Conservation (phyloP, 2,888 invertebrate species). For the Pristionchus japonicus region DNA sequence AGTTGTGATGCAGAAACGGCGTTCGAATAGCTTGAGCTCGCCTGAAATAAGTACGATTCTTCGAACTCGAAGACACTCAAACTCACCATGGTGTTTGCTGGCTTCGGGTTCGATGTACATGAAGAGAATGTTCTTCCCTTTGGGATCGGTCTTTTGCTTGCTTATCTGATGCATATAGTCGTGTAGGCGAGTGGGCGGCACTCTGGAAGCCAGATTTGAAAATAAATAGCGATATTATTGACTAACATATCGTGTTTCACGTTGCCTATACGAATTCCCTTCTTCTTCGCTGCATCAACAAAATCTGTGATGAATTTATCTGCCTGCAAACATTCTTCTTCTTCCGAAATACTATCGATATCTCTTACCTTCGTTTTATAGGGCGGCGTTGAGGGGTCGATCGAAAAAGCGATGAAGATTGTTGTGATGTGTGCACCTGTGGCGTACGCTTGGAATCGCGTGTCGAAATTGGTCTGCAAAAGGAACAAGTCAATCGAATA, state of each 20-base stretch:
- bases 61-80: neutral
- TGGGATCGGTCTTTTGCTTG: neutral
- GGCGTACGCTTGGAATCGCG: neutral
- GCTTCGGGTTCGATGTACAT: neutral
- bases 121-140: neutral
- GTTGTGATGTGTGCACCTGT: neutral
- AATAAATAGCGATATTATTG: neutral
- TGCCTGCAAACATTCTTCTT: neutral
- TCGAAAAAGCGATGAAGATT: neutral
- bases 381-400: neutral
- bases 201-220: too few relatives aligned
- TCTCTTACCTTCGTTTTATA: neutral
- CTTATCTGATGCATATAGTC: neutral
- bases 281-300: neutral
- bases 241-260: neutral
- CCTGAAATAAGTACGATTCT: neutral
- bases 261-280: neutral
- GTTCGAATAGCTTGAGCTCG: constrained; percentile 35
- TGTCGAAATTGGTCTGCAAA: neutral
- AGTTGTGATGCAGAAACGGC: neutral
- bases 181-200: neutral
- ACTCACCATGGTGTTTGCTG: neutral
- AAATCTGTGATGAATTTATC: neutral
- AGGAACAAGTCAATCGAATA: too few relatives aligned
- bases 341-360: neutral